Base-by-base conservation (phyloP, 1,140 invertebrate species). In the Leptopilina clavipes region DNA sequence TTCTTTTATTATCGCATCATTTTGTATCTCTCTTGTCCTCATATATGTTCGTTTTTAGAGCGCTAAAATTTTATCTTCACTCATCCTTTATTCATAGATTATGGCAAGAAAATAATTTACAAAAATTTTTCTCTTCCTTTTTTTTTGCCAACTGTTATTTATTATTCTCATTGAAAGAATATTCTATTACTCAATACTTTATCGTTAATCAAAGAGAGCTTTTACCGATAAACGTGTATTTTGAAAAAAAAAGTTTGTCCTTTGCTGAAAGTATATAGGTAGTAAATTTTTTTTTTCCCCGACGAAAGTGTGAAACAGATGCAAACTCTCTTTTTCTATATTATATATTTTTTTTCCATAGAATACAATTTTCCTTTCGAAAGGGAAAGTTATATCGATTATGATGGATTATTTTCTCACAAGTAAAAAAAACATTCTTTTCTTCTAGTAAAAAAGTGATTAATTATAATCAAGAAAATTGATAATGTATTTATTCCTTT, bases 141-240 rank as follows among this genome's bases (percentile, higher is more conserved):
- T 59, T n/a, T n/a, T n/a, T 1, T 6, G 8, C 12, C 14, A 14
- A n/a, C 7, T 5, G 22, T 14, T 3, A 31, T 65, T 65, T 65
- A 22, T 65, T 31, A 31, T 31, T 65, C 59, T 65, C 0, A 31
- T 1, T 14, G 59, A 31, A 25, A 65, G 25, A 65, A 31, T 31
- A 31, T 31, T 31, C 11, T 37, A n/a, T n/a, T n/a, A n/a, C 14
- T 12, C 12, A 31, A 31, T 31, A 65, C n/a, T 65, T 65, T 65
- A 14, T 65, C 59, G 22, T 65, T 14, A 25, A 19, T n/a, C 1
- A 14, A n/a, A 31, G 14, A 14, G 25, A 31, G 59, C 14, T 25
- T 59, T 25, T 59, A 25, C 18, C 19, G 54, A 59, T 59, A 9
- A 12, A 59, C 56, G 22, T n/a, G n/a, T 59, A 65, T 65, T 11